These are phyloP conservation scores for Rhinatrema bivittatum DNA, from an alignment of 2,797 vertebrate genomes.

Conservation along the genomic window DNA sequence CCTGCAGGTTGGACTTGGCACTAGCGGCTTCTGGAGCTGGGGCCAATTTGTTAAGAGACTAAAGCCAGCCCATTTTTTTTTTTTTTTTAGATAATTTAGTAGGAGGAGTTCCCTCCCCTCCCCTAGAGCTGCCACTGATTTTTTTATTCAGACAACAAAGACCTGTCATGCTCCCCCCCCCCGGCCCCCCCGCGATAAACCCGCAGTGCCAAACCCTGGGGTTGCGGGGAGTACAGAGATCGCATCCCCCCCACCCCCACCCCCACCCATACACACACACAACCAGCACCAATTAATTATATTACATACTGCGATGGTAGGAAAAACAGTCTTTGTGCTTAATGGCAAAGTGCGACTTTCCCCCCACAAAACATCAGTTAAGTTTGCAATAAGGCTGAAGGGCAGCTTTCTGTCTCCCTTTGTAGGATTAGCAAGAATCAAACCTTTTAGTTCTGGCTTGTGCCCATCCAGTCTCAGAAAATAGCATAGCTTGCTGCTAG, in stretches of 20 bases:
- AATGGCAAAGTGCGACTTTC: no score
- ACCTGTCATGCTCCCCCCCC: constrained; percentile 84
- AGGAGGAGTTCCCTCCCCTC: constrained; percentile 88
- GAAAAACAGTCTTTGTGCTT: no score
- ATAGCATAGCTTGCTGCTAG: no score
- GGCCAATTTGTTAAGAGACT: constrained; percentile 94
- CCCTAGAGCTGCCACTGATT: constrained; percentile 74
- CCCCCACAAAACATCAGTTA: no score
- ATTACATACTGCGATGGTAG: no score
- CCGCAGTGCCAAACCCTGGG: constrained; percentile 61
- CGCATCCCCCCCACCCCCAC: neutral
- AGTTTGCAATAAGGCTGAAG: no score
- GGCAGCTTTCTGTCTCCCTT: no score
- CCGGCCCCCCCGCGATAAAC: constrained; percentile 72
- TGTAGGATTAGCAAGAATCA: neutral
- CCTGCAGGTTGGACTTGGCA: constrained; percentile 86
- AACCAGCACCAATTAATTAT: neutral
- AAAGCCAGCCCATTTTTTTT: constrained; percentile 91
- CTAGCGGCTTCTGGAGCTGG: constrained; percentile 79
- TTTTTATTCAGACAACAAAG: constrained; percentile 96
- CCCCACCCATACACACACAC: constrained; percentile 2
- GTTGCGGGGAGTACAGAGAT: constrained; percentile 7
- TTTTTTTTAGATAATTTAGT: constrained; percentile 96
- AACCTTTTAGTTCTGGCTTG: no score
- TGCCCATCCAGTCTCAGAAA: no score